Conservation (phyloP, 2,797 vertebrate genomes). For the Euphonia xanthogaster region DNA sequence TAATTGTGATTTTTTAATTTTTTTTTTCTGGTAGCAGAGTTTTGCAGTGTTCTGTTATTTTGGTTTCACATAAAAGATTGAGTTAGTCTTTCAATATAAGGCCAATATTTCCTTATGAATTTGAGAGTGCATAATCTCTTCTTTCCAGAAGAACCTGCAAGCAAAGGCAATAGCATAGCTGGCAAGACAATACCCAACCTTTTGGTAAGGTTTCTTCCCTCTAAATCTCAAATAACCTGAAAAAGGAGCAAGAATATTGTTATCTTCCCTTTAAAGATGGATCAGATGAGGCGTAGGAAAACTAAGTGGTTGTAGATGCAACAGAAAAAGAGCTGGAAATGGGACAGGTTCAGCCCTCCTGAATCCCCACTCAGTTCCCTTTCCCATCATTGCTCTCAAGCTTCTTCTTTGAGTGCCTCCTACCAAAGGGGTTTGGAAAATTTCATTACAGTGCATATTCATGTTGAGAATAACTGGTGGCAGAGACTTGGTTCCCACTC, state of each 20-base stretch:
- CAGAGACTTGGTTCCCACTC: neutral
- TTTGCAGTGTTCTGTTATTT: neutral
- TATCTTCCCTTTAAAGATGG: neutral
- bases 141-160: neutral
- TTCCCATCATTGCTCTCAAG: neutral
- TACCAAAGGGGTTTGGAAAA: neutral
- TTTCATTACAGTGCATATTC: neutral
- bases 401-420: neutral
- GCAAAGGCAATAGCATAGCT: neutral
- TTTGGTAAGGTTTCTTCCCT: neutral
- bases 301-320: neutral
- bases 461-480: neutral
- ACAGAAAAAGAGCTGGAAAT: neutral
- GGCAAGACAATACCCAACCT: neutral
- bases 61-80: neutral
- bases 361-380: fast-evolving
- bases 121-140: neutral
- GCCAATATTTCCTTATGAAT: neutral
- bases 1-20: fast-evolving
- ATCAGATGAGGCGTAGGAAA: neutral
- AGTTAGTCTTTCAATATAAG: neutral
- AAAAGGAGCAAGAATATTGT: neutral
- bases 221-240: neutral
- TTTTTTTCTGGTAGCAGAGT: neutral
- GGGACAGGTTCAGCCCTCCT: neutral